Evolutionary conservation across 2,113 vertebrate genomes (phyloP), one percentile per base, ranked within the genome.

Genomic region (Plecotus auritus): DNA sequence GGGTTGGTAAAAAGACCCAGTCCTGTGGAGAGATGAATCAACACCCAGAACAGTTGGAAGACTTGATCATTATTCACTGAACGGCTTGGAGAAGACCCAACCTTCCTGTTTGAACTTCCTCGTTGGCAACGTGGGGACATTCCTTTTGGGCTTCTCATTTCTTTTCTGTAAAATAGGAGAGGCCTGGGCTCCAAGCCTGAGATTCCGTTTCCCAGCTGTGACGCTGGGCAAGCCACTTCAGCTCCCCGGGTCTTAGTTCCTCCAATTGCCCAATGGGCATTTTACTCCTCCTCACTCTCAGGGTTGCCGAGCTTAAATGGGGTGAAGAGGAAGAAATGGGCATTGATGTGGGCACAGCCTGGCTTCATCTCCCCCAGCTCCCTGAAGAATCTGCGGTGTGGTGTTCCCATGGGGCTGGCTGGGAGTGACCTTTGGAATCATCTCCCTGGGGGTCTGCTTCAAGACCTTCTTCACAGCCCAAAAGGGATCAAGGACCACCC

Each of bases 21-120:
- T 67, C 16, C 85, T n/a, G 14, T 14, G n/a, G 66, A 54, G 45
- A 83, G 56, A 83, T 56, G 47, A 74, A 66, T 13, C 49, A 51
- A 32, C 4, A 73, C 20, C 17, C 4, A 47, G 56, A 26, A 20
- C 28, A 72, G 37, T 35, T 42, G 54, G 61, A 91, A 49, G 49
- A 20, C 32, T 81, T 80, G 61, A 51, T 20, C 13, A 59, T 72
- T 77, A 20, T 85, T 88, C 64, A 85, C 32, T 37, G 83, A 88
- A 92, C 1, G 9, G 42, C 81, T 35, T 47, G n/a, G 78, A 91
- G 76, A 80, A 91, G 64, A 85, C 76, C 74, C 54, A 84, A 13
- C 12, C 66, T 93, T 84, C 51, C 23, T 56, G n/a, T 37, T 69
- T 92, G 45, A 13, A 51, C 67, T 96, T 96, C 92, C 87, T 95